Conservation (phyloP, 2,888 invertebrate genomes). For the Ephialtes manifestator region DNA sequence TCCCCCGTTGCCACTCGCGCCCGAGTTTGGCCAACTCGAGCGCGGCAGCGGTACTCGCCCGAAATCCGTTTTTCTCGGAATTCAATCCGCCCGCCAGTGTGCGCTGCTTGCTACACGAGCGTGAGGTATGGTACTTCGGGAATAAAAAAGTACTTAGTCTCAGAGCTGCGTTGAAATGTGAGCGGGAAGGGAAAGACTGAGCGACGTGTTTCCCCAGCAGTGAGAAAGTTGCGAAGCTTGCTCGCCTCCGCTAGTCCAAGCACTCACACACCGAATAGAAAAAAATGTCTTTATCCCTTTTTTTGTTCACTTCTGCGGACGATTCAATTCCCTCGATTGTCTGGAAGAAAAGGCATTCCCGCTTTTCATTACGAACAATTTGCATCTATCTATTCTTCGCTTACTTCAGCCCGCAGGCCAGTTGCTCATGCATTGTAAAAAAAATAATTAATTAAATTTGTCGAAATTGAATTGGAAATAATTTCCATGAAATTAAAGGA, state of each 20-base stretch:
- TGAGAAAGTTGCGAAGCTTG: conserved; percentile 52
- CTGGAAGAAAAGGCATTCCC: conserved; percentile 35
- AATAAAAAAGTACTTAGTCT: conserved; percentile 52
- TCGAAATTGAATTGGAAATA: neutral
- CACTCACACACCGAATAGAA: conserved; percentile 23
- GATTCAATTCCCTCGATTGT: conserved; percentile 57
- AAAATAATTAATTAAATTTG: neutral
- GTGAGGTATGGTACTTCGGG: conserved; percentile 20
- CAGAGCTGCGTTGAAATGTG: conserved; percentile 37
- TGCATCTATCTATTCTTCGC: conserved; percentile 26
- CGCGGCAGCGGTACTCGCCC: conserved; percentile 24
- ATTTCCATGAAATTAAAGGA: neutral
- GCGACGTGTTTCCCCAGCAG: conserved; percentile 14
- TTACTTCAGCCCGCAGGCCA: neutral
- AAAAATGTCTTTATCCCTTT: conserved; percentile 23
- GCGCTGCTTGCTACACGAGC: neutral
- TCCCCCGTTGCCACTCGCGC: conserved; percentile 26
- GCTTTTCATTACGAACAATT: conserved; percentile 40
- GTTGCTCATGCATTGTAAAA: neutral
- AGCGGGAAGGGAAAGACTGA: neutral
- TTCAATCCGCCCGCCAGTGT: conserved; percentile 51
- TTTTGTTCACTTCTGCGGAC: conserved; percentile 19
- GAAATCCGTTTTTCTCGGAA: conserved; percentile 65
- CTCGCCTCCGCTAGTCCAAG: conserved; percentile 30
- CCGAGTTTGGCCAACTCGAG: conserved; percentile 55